phyloP scores from a whole-genome alignment of 2,113 vertebrate species.

The Microcebus tavaratra region DNA sequence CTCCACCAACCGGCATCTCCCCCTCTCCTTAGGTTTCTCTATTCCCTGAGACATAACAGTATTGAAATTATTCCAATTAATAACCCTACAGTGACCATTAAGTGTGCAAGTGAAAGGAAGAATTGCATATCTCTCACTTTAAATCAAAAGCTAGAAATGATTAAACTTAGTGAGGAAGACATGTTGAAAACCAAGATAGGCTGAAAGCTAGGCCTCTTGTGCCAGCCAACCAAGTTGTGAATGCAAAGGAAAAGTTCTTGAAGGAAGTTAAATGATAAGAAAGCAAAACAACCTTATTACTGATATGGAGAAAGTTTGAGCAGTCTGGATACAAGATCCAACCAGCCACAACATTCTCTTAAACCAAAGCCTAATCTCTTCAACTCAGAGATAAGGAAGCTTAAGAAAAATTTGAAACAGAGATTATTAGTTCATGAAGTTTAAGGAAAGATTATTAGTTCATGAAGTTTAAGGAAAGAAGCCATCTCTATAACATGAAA shows the following conservation, averaged over 20 bases:
- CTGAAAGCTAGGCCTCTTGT: neutral
- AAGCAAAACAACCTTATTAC: neutral
- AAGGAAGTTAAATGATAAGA: neutral
- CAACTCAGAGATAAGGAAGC: neutral
- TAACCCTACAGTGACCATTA: neutral
- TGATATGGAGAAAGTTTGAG: neutral
- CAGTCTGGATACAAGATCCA: neutral
- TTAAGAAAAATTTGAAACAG: neutral
- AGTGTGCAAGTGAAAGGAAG: neutral
- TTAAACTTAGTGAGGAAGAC: neutral
- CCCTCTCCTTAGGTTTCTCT: neutral
- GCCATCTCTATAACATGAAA: neutral
- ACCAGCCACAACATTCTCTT: neutral
- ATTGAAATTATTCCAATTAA: neutral
- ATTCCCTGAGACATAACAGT: neutral
- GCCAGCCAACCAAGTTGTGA: neutral
- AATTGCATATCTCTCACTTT: neutral
- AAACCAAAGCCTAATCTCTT: neutral
- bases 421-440: neutral
- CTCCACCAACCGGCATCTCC: neutral
- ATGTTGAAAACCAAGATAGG: neutral
- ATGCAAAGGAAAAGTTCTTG: neutral
- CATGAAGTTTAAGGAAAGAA: neutral
- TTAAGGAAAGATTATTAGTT: neutral
- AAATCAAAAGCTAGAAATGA: neutral